Conservation (phyloP, 2,797 vertebrate species). For the Coilia nasus region DNA sequence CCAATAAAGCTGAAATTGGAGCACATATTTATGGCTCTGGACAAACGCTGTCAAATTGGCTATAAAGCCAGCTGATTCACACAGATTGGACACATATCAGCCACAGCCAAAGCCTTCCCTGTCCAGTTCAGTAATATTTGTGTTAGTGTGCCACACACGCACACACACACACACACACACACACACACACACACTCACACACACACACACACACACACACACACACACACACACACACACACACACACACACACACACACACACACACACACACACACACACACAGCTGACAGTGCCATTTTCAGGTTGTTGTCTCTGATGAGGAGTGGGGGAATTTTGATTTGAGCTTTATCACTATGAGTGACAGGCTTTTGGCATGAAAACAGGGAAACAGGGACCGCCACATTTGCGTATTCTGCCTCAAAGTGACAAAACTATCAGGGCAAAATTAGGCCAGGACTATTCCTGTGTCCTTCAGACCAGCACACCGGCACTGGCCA, state of each 20-base stretch:
- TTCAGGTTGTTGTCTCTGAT: conserved; percentile 6
- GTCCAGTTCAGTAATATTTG: neutral
- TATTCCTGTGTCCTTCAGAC: neutral
- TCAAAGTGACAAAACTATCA: conserved; percentile 9
- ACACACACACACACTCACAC: no score
- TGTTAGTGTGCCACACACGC: no score
- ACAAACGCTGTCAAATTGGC: neutral
- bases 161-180: no score
- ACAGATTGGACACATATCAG: neutral
- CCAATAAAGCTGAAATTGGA: no score
- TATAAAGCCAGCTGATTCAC: neutral
- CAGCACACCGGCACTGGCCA: neutral
- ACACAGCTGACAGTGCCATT: neutral
- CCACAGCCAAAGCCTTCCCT: neutral
- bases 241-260: neutral
- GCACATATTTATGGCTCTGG: neutral
- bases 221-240: neutral
- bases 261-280: neutral
- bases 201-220: no score
- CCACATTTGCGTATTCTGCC: neutral
- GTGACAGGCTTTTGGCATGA: neutral
- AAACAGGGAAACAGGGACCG: neutral
- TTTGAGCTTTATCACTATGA: neutral
- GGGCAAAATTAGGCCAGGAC: neutral
- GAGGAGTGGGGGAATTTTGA: neutral